Percentiles rank a stretch among this genome's conserved stretches.
phyloP scores from a whole-genome alignment of 2,888 invertebrate species.

The Megastigmus dorsalis region DNA sequence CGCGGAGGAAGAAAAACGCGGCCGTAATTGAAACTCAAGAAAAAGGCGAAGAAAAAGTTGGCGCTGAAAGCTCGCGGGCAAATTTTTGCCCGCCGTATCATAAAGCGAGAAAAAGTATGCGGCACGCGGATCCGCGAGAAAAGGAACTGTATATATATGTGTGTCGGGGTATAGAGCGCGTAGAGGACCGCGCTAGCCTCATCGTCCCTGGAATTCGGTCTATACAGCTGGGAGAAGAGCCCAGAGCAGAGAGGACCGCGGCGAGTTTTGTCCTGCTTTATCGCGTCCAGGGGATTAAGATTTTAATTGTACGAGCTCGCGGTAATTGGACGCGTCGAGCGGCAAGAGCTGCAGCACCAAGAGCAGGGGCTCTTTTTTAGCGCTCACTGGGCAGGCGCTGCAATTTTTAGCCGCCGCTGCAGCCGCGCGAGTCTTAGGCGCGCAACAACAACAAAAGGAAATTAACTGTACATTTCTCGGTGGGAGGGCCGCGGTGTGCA shows the following conservation, averaged over 20 bases:
- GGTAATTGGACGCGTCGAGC: slow-evolving; percentile 48
- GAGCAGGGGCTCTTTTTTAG: neutral
- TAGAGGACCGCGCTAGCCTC: neutral
- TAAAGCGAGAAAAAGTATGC: slow-evolving; percentile 24
- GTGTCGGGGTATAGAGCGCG: no score
- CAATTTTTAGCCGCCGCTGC: slow-evolving; percentile 5
- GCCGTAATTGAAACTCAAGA: slow-evolving; percentile 38
- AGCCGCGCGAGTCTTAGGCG: neutral
- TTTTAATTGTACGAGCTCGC: slow-evolving; percentile 62
- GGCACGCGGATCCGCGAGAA: slow-evolving; percentile 19
- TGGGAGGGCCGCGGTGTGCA: neutral
- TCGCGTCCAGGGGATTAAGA: slow-evolving; percentile 59
- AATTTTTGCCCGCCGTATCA: slow-evolving; percentile 23
- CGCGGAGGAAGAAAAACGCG: slow-evolving; percentile 24
- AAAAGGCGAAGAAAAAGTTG: neutral
- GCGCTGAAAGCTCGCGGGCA: neutral
- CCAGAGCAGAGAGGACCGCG: neutral
- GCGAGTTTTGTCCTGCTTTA: slow-evolving; percentile 53
- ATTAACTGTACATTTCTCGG: slow-evolving; percentile 13
- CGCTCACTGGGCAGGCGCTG: neutral
- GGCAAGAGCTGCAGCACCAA: neutral
- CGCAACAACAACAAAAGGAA: slow-evolving; percentile 28
- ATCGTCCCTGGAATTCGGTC: slow-evolving; percentile 48
- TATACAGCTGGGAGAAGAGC: no score
- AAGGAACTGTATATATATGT: no score